These are phyloP conservation scores for Xenopus tropicalis DNA, from an alignment of 2,113 vertebrate genomes.

Conservation along the genomic window UCB_Xtro_10.0 CM004451.2:29523501-29524000, in stretches of 20 bases:
- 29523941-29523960: too few species aligned
- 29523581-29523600: conserved; percentile 23
- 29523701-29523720: conserved; percentile 28
- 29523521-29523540: conserved; percentile 38
- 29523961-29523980: too few species aligned
- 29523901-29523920: background rate
- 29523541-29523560: conserved; percentile 38
- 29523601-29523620: conserved; percentile 36
- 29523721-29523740: conserved; percentile 41
- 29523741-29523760: conserved; percentile 36
- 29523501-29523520: conserved; percentile 30
- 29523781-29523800: conserved; percentile 31
- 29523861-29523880: conserved; percentile 27
- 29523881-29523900: conserved; percentile 9
- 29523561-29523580: conserved; percentile 34
- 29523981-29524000: too few species aligned
- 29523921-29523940: too few species aligned
- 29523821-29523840: conserved; percentile 30
- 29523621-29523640: conserved; percentile 36
- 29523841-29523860: conserved; percentile 37
- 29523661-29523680: conserved; percentile 34
- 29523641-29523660: conserved; percentile 41
- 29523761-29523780: conserved; percentile 38
- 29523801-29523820: conserved; percentile 35
- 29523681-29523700: conserved; percentile 43